These are phyloP conservation scores for Sylvicola cinctus DNA, from an alignment of 2,888 invertebrate genomes.

Conservation along the genomic window DNA sequence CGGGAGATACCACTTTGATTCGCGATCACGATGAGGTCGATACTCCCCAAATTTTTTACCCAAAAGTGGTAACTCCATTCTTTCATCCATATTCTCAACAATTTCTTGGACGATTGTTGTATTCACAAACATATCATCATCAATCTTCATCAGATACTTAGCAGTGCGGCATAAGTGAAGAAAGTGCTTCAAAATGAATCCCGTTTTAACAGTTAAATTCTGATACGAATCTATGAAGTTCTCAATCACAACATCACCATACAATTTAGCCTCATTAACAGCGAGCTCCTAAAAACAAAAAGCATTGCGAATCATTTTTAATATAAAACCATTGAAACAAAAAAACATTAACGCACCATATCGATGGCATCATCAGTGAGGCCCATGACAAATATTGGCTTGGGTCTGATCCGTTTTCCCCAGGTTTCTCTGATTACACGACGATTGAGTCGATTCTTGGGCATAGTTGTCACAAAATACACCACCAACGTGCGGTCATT, in stretches of 20 bases:
- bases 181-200: constrained; percentile 1
- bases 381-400: too few relatives aligned
- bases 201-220: neutral
- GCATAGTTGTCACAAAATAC: too few relatives aligned
- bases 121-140: constrained; percentile 1
- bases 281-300: too few relatives aligned
- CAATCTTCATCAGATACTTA: constrained; percentile 1
- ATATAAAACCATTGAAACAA: too few relatives aligned
- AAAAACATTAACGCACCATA: too few relatives aligned
- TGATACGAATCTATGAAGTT: neutral
- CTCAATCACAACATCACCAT: constrained; percentile 1
- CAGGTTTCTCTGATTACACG: too few relatives aligned
- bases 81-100: neutral
- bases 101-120: neutral
- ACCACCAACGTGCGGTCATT: too few relatives aligned
- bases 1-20: constrained; percentile 1
- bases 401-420: too few relatives aligned
- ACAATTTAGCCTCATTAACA: too few relatives aligned
- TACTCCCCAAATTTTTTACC: neutral
- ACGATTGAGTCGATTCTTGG: too few relatives aligned
- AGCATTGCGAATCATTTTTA: too few relatives aligned
- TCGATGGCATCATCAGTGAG: too few relatives aligned
- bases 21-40: neutral
- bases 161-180: neutral
- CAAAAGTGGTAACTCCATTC: neutral